Percentiles rank a stretch among this genome's conserved stretches.
phyloP scores from a whole-genome alignment of 2,888 invertebrate species.

The Alentia gelatinosa region DNA sequence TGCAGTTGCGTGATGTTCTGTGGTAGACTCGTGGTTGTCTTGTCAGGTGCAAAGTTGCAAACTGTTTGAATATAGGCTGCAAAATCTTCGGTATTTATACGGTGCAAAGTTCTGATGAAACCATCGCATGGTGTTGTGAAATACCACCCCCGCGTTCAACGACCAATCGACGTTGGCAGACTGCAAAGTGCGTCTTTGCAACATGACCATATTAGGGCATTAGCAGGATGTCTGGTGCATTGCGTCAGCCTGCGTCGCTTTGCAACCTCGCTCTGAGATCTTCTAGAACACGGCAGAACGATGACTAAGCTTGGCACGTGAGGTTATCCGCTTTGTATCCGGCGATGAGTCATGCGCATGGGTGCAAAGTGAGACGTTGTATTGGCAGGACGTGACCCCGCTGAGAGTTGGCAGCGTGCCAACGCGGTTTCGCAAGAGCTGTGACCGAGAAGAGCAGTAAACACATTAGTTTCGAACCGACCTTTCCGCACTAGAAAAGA shows the following conservation, averaged over 20 bases:
- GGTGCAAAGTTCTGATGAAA: slow-evolving; percentile 28
- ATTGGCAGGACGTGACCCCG: no score
- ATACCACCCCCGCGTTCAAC: background rate
- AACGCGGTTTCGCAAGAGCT: no score
- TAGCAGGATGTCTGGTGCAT: background rate
- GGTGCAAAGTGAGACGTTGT: no score
- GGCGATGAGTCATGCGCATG: background rate
- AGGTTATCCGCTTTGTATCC: background rate
- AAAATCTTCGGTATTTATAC: slow-evolving; percentile 16
- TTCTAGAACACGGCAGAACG: background rate
- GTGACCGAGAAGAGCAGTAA: no score
- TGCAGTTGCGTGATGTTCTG: background rate
- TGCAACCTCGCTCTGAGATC: background rate
- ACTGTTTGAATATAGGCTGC: background rate
- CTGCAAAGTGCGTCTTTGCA: slow-evolving; percentile 26
- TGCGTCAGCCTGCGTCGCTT: background rate
- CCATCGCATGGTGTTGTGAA: background rate
- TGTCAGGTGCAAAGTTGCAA: slow-evolving; percentile 29
- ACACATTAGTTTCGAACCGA: no score
- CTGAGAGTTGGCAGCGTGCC: no score
- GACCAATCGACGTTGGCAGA: slow-evolving; percentile 14
- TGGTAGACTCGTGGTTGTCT: background rate
- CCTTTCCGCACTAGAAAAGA: no score
- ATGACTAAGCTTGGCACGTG: background rate
- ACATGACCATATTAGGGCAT: slow-evolving; percentile 9